These are phyloP conservation scores for Molossus molossus DNA, from an alignment of 2,797 vertebrate genomes.

Conservation along the genomic window DNA sequence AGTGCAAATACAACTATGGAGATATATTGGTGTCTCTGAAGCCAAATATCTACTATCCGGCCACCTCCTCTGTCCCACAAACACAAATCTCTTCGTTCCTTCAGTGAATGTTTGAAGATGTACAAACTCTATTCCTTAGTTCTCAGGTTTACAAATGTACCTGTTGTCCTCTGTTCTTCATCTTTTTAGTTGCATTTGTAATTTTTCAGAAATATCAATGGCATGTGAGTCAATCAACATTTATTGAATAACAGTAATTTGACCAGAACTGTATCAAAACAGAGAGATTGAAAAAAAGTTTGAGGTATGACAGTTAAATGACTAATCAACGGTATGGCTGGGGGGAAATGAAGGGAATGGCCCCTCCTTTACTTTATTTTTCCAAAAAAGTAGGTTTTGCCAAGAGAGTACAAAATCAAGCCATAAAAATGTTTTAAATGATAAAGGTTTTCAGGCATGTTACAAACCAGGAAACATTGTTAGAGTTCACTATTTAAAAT, in stretches of 20 bases:
- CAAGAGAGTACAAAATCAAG: not conserved
- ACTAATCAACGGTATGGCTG: not conserved
- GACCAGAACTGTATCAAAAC: not conserved
- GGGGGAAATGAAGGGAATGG: not conserved
- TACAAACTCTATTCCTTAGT: not conserved
- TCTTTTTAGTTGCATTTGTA: not conserved
- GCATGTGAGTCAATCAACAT: not conserved
- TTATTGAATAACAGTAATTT: not conserved
- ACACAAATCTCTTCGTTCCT: not conserved
- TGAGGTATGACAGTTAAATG: not conserved
- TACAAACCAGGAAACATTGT: not conserved
- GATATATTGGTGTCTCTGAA: not conserved
- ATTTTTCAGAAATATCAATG: not conserved
- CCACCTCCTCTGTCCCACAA: not conserved
- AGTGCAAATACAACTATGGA: not conserved
- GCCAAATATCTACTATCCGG: not conserved
- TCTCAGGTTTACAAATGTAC: not conserved
- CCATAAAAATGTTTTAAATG: not conserved
- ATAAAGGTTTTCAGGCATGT: not conserved
- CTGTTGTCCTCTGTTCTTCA: not conserved
- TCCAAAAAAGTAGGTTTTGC: not conserved
- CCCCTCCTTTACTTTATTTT: not conserved
- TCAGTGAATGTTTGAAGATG: not conserved
- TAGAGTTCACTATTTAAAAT: not conserved
- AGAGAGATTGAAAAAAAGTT: not conserved